Evolutionary conservation across 2,113 vertebrate species (phyloP), one percentile per base, ranked within the genome.

Genomic region (Montifringilla adamsi): DNA sequence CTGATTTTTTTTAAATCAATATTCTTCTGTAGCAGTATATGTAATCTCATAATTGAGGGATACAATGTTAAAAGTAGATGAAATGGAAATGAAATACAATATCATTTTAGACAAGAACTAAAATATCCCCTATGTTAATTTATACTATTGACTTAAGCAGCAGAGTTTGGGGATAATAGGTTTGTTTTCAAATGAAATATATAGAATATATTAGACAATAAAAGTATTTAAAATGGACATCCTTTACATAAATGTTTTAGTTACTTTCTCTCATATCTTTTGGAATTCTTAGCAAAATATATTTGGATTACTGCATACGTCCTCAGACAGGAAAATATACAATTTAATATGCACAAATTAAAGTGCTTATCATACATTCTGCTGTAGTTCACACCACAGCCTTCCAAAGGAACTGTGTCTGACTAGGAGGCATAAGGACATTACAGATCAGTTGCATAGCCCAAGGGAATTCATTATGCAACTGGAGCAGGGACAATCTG

Each of bases 391-490:
- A 81, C 80, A 78, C 24, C 27, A 55, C 5, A 10, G 24, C 21
- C 66, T 94, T 89, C 47, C 90, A 93, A 63, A 46, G 10, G 47
- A 91, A 72, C 27, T 23, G 13, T 78, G 35, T 55, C 81, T 91
- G 74, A 67, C 44, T 70, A 43, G 39, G 44, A 87, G 52, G 17
- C 70, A 87, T 47, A 84, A 93, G 58, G 44, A 76, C 53, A 68
- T 90, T 53, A 68, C 7, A 82, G 62, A 85, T 22, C 78, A 95
- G 63, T 15, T 87, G 69, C 53, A 87, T 11, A 82, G 84, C 58
- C 53, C 70, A 68, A 78, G 77, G 75, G 62, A 91, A 90, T 75
- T 81, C 52, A 89, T 94, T 84, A 60, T 59, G 13, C 64, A 72
- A 47, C 69, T 62, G 85, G 53, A 85, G 58, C 82, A 87, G 74